These are phyloP conservation scores for Subanguina moxae DNA, from an alignment of 1,140 invertebrate species.

Conservation along the genomic window DNA sequence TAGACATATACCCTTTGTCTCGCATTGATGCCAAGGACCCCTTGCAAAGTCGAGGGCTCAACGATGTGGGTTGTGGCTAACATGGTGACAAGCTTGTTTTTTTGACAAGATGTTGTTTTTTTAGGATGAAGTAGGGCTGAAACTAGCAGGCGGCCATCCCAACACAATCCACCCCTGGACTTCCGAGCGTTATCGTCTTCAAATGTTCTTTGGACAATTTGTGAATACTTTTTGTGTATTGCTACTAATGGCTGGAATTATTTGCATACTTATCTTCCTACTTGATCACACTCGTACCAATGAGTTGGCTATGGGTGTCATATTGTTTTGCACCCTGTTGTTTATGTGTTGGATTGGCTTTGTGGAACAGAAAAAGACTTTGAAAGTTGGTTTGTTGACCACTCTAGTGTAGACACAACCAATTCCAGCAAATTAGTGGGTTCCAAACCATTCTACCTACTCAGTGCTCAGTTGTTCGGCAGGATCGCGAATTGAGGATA, in stretches of 20 bases:
- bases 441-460: constrained; percentile 35
- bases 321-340: constrained; percentile 30
- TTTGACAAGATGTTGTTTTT: constrained; percentile 5
- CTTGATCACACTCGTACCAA: constrained; percentile 24
- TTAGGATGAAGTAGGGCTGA: constrained; percentile 26
- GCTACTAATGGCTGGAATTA: constrained; percentile 29
- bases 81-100: not conserved
- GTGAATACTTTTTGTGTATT: constrained; percentile 42
- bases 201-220: constrained; percentile 34
- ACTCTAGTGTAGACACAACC: not conserved
- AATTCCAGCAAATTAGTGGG: constrained; percentile 37
- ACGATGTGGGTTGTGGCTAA: constrained; percentile 14
- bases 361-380: constrained; percentile 22
- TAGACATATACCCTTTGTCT: constrained; percentile 41
- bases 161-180: constrained; percentile 17
- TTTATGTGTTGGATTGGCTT: constrained; percentile 33
- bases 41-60: constrained; percentile 28
- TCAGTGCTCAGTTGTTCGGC: constrained; percentile 32
- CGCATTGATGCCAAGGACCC: constrained; percentile 29
- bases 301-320: constrained; percentile 39
- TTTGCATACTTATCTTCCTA: constrained; percentile 38
- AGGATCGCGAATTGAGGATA: constrained; percentile 20
- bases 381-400: constrained; percentile 4
- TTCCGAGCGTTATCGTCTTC: constrained; percentile 12
- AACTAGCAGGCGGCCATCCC: constrained; percentile 12